Conservation (phyloP, 2,888 invertebrate genomes). For the Noctua pronuba region DNA sequence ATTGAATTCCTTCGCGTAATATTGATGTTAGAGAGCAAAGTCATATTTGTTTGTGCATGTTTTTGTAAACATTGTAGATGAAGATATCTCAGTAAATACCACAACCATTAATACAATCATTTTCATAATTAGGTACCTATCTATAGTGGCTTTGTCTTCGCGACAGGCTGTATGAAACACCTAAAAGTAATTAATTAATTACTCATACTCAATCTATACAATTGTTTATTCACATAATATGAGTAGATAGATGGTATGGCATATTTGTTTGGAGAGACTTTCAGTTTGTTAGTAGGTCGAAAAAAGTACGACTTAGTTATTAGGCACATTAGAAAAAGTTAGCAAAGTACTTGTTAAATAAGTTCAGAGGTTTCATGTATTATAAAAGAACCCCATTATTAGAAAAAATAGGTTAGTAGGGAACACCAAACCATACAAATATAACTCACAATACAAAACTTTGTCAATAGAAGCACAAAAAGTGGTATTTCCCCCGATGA, state of each 20-base stretch:
- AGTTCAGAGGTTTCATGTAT: not conserved
- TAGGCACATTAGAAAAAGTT: not conserved
- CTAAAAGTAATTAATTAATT: conserved; percentile 43
- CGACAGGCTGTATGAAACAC: not conserved
- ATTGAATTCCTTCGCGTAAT: conserved; percentile 8
- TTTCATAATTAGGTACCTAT: not conserved
- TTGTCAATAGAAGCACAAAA: conserved; percentile 43
- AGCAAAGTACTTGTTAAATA: not conserved
- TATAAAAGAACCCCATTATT: not conserved
- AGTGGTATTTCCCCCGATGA: conserved; percentile 37
- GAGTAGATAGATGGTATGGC: too few species aligned
- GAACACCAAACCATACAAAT: conserved; percentile 8
- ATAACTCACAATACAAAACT: conserved; percentile 32
- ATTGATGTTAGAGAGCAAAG: not conserved
- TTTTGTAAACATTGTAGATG: not conserved
- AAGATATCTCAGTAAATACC: not conserved
- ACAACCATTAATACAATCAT: not conserved
- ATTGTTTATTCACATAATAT: too few species aligned
- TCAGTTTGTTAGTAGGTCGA: too few species aligned
- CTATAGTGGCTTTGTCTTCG: not conserved
- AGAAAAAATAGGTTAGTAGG: conserved; percentile 2
- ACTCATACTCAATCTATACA: too few species aligned
- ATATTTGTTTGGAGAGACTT: not conserved
- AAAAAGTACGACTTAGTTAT: not conserved
- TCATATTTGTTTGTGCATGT: not conserved